Evolutionary conservation across 2,888 invertebrate genomes (phyloP).

Genomic region (Autographa pulchrina): DNA sequence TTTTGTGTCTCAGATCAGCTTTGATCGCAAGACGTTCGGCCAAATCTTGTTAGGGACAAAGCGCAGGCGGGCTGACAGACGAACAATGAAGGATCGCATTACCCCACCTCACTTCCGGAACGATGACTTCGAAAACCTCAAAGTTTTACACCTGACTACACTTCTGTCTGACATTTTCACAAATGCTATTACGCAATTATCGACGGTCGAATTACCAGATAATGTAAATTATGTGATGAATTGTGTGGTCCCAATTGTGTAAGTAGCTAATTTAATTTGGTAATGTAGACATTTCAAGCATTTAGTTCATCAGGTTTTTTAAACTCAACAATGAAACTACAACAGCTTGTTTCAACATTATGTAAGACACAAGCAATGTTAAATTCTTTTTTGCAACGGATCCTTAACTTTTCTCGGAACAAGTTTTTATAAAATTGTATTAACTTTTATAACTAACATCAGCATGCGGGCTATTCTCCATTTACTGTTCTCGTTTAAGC

Average conservation of each 20-base stretch:
- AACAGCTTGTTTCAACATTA: slow-evolving; percentile 17
- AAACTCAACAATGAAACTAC: slow-evolving; percentile 21
- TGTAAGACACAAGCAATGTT: slow-evolving; percentile 10
- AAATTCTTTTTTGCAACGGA: slow-evolving; percentile 25
- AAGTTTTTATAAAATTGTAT: slow-evolving; percentile 53
- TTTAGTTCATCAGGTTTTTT: slow-evolving; percentile 19
- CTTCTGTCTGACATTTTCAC: slow-evolving; percentile 65
- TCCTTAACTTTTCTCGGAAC: slow-evolving; percentile 37
- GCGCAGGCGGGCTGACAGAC: slow-evolving; percentile 64
- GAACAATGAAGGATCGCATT: slow-evolving; percentile 79
- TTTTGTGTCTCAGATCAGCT: slow-evolving; percentile 72
- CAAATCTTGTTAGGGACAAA: slow-evolving; percentile 84
- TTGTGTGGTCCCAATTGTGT: slow-evolving; percentile 17
- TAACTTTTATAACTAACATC: slow-evolving; percentile 44
- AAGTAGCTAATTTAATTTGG: slow-evolving; percentile 7
- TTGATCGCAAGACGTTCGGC: slow-evolving; percentile 69
- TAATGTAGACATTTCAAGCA: slow-evolving; percentile 24
- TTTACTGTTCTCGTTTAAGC: background rate
- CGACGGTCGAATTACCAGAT: slow-evolving; percentile 53
- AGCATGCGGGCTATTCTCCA: slow-evolving; percentile 36
- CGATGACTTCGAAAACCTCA: slow-evolving; percentile 74
- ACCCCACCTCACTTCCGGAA: slow-evolving; percentile 77
- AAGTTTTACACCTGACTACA: slow-evolving; percentile 80
- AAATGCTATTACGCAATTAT: slow-evolving; percentile 72
- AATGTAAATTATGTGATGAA: slow-evolving; percentile 46